Evolutionary conservation across 2,797 vertebrate genomes (phyloP), one percentile per base, ranked within the genome.

Genomic region (Acestrorhynchus altus): DNA sequence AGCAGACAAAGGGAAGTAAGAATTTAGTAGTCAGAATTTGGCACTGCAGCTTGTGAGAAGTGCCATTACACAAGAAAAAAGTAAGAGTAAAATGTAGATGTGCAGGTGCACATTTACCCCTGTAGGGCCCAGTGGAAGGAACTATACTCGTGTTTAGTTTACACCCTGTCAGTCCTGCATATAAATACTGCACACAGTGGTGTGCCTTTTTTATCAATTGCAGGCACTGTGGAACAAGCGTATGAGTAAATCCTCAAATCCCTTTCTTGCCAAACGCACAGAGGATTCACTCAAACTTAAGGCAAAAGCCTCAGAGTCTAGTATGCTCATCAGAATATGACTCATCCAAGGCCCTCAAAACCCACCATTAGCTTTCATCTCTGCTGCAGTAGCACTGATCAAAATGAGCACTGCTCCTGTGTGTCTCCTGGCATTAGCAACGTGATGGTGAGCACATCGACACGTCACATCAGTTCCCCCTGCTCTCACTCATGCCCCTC

Each of bases 391-490:
- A 63, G 22, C 68, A 59, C 24, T 74, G 82, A 84, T 76, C 76
- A 80, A 83, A 84, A 65, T 68, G 73, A 73, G 78, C 80, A 35
- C 67, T 28, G 66, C 64, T 74, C 72, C 71, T 83, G 47, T 77
- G 79, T 70, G 85, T 89, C 87, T 83, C 76, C 77, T 82, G 81
- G 82, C 77, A 86, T 89, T 80, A 86, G 64, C 64, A 28, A 87
- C 82, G 83, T 49, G 74, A 77, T 76, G 81, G 65, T 71, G 86
- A 85, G 83, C 80, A 75, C 79, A 83, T 82, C 82, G 87, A 84
- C 77, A 81, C 79, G 81, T 89, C 87, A 85, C 74, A 84, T 83
- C 72, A 70, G 69, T 77, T 77, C 78, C 79, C 81, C 59, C 57
- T 35, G 4, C 44, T 75, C 82, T 73, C 63, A 71, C 75, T 67